phyloP scores from a whole-genome alignment of 2,797 vertebrate genomes.

The Acanthiza pusilla region DNA sequence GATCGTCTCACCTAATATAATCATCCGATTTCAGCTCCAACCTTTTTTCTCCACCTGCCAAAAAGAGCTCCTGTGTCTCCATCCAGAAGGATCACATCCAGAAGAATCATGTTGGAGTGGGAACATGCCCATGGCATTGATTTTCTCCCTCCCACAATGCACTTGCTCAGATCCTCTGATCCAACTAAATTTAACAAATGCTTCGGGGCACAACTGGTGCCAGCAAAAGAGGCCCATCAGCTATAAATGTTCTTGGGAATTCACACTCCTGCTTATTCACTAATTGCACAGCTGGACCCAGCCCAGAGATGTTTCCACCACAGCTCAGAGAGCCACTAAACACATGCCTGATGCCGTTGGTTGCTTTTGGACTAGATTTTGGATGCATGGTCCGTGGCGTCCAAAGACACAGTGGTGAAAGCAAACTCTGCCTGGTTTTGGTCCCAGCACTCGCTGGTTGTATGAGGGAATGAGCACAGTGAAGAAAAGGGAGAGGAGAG shows the following conservation, averaged over 20 bases:
- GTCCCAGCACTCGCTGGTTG: neutral
- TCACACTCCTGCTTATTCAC: constrained; percentile 17
- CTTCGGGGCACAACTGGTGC: neutral
- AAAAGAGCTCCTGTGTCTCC: neutral
- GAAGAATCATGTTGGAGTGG: neutral
- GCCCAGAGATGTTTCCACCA: constrained; percentile 21
- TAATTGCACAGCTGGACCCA: constrained; percentile 36
- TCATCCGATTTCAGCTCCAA: neutral
- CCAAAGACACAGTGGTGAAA: neutral
- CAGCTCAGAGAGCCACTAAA: neutral
- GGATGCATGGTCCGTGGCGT: neutral
- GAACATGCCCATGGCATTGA: neutral
- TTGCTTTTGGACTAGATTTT: neutral
- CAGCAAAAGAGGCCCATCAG: constrained; percentile 2
- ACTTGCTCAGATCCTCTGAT: neutral
- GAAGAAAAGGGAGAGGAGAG: neutral
- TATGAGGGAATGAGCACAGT: neutral
- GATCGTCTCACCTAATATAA: neutral
- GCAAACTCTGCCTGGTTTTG: neutral
- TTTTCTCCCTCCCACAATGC: neutral
- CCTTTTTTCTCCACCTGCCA: neutral
- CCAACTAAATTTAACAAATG: constrained; percentile 50
- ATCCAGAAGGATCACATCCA: neutral
- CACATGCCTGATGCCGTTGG: neutral
- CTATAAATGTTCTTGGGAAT: constrained; percentile 28